Evolutionary conservation across 64 coral and sea anemone genomes (phyloP).

Genomic region (Platygyra sinensis): DNA sequence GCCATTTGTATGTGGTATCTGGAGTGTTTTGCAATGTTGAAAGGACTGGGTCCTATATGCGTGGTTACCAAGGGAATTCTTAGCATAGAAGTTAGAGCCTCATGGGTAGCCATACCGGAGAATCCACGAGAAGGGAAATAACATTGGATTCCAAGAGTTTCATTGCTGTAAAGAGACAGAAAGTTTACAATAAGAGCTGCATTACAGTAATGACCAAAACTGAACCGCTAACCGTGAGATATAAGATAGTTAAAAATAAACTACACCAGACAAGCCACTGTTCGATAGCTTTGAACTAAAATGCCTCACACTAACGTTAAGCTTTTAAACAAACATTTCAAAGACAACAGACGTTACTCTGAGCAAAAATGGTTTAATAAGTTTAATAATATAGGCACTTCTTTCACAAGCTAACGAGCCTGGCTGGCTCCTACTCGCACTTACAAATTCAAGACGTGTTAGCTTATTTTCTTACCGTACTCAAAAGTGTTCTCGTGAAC

Average conservation of each 20-base stretch:
- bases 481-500: background rate
- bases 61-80: conserved; percentile 43
- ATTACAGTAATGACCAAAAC: background rate
- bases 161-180: conserved; percentile 2
- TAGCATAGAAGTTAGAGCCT: conserved; percentile 11
- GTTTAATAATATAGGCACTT: too few relatives aligned
- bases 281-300: too few relatives aligned
- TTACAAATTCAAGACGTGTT: too few relatives aligned
- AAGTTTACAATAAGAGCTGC: background rate
- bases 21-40: background rate
- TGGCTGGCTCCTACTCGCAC: too few relatives aligned
- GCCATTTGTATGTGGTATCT: conserved; percentile 8
- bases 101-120: background rate
- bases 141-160: conserved; percentile 22
- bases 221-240: background rate
- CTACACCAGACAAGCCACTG: too few relatives aligned
- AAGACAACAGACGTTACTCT: too few relatives aligned
- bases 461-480: conserved; percentile 15
- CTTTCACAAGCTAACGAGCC: too few relatives aligned
- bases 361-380: too few relatives aligned
- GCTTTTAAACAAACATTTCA: too few relatives aligned
- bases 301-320: too few relatives aligned
- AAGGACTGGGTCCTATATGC: background rate
- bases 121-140: conserved; percentile 6
- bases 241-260: too few relatives aligned